Evolutionary conservation across 2,888 invertebrate species (phyloP).

Genomic region (Apeira syringaria): DNA sequence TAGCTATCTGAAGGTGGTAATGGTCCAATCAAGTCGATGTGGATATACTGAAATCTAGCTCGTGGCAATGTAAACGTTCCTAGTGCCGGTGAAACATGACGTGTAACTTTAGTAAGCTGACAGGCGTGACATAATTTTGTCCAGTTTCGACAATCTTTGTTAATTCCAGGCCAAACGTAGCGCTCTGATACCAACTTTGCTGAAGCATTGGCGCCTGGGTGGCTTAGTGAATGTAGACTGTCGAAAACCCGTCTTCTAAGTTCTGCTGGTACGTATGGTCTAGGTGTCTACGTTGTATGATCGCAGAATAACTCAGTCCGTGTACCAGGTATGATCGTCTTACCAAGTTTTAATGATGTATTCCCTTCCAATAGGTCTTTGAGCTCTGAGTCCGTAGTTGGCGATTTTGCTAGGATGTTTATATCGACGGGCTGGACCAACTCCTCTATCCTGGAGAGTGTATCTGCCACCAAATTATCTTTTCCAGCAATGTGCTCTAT

Average conservation of each 20-base stretch:
- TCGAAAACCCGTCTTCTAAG: constrained; percentile 28
- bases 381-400: constrained; percentile 27
- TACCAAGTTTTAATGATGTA: constrained; percentile 20
- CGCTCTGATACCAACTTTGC: constrained; percentile 31
- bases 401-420: constrained; percentile 20
- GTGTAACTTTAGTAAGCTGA: constrained; percentile 42
- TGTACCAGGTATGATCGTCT: constrained; percentile 14
- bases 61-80: background rate
- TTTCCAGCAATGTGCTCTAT: constrained; percentile 43
- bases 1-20: constrained; percentile 16
- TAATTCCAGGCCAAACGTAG: constrained; percentile 44
- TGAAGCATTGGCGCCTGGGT: no score
- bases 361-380: constrained; percentile 8
- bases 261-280: constrained; percentile 25
- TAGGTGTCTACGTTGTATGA: constrained; percentile 13
- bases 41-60: constrained; percentile 35
- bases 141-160: constrained; percentile 43
- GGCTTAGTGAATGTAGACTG: no score
- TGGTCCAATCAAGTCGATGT: constrained; percentile 54
- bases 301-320: constrained; percentile 20
- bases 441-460: constrained; percentile 40
- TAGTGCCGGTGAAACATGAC: constrained; percentile 34
- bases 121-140: constrained; percentile 30
- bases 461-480: constrained; percentile 48
- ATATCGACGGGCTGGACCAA: constrained; percentile 20